phyloP scores from a whole-genome alignment of 37 sponge, comb jelly and placozoan genomes.

The Geodia barretti region DNA sequence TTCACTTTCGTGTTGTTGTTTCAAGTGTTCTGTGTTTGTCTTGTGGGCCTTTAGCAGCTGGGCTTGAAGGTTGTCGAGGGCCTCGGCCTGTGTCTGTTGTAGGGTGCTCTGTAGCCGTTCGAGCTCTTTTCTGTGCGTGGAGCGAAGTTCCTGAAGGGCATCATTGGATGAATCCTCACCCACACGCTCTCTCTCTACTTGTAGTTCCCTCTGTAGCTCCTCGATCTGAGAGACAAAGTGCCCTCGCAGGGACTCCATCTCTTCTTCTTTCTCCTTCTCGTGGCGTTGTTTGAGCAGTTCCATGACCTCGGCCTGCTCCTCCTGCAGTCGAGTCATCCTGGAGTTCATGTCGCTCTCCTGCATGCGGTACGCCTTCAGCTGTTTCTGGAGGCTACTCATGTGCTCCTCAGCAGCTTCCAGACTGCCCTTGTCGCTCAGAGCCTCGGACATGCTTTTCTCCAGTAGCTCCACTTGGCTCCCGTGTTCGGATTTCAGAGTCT shows the following conservation, averaged over 20 bases:
- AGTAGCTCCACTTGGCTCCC: slow-evolving; percentile 28
- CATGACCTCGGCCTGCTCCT: slow-evolving; percentile 31
- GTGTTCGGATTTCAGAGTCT: slow-evolving; percentile 16
- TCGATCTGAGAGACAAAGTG: slow-evolving; percentile 21
- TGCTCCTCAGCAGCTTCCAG: slow-evolving; percentile 59
- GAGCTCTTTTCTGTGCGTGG: slow-evolving; percentile 12
- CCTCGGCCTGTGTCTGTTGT: neutral
- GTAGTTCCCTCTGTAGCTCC: slow-evolving; percentile 31
- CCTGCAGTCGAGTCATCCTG: slow-evolving; percentile 4
- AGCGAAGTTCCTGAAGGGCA: neutral
- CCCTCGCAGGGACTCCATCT: neutral
- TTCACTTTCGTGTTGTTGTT: slow-evolving; percentile 23
- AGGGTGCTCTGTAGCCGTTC: neutral
- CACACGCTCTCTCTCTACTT: too few relatives aligned
- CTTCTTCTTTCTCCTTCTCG: slow-evolving; percentile 13
- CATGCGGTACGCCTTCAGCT: slow-evolving; percentile 48
- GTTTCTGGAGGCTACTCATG: slow-evolving; percentile 51
- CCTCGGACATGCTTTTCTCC: slow-evolving; percentile 42
- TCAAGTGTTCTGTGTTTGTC: slow-evolving; percentile 12
- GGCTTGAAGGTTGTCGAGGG: neutral
- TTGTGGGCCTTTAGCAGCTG: slow-evolving; percentile 16
- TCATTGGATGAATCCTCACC: too few relatives aligned
- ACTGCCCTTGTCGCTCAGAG: slow-evolving; percentile 28
- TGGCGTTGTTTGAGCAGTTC: slow-evolving; percentile 1
- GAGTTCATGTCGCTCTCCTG: slow-evolving; percentile 42